Evolutionary conservation across 2,888 invertebrate species (phyloP).

Genomic region (Anaspis maculata): DNA sequence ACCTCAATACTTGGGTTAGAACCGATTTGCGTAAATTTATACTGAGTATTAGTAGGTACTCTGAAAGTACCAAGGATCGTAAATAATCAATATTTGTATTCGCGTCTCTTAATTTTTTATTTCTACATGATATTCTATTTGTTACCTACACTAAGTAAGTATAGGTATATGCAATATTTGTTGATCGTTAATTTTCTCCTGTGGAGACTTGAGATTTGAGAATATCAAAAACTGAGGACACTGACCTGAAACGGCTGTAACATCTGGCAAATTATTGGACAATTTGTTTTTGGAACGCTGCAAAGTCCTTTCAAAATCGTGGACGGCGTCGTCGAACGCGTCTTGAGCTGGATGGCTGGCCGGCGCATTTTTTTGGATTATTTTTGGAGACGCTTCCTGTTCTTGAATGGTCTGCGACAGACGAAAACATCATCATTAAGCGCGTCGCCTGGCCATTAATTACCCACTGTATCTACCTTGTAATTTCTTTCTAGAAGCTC

Average conservation of each 20-base stretch:
- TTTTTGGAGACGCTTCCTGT: constrained; percentile 22
- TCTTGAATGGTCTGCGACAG: constrained; percentile 24
- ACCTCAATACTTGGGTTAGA: no score
- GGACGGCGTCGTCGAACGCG: constrained; percentile 53
- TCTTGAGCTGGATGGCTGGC: constrained; percentile 28
- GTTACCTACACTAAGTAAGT: no score
- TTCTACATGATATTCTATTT: no score
- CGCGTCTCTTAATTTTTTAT: no score
- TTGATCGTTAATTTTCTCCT: no score
- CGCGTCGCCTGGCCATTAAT: neutral
- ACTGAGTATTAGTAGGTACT: no score
- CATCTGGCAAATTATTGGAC: constrained; percentile 38
- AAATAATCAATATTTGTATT: no score
- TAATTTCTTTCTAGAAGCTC: constrained; percentile 41
- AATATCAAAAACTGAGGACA: no score
- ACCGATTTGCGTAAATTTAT: no score
- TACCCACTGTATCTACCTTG: constrained; percentile 34
- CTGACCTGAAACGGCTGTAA: constrained; percentile 39
- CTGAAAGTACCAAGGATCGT: no score
- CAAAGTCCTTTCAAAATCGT: constrained; percentile 62
- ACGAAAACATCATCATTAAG: constrained; percentile 1
- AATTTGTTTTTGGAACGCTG: constrained; percentile 46
- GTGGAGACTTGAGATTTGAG: no score
- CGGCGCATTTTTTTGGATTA: constrained; percentile 14
- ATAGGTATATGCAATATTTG: no score